phyloP scores from a whole-genome alignment of 2,797 vertebrate genomes.

The Orientallactaga sibirica region DNA sequence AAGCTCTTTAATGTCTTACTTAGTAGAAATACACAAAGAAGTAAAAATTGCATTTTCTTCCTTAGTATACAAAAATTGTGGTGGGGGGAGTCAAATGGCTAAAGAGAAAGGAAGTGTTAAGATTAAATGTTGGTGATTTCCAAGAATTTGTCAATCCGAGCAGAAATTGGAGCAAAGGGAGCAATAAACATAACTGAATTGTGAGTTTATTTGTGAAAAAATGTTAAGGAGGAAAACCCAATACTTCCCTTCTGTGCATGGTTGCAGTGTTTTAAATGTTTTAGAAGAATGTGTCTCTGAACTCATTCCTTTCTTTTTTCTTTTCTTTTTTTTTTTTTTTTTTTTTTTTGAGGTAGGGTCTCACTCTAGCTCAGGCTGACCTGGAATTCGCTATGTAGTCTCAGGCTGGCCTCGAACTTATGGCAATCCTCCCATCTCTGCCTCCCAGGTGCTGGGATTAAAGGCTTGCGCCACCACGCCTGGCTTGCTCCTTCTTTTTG shows the following conservation, averaged over 20 bases:
- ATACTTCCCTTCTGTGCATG: not conserved
- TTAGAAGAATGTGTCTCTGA: not conserved
- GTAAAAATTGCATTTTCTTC: not conserved
- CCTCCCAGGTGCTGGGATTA: too few species aligned
- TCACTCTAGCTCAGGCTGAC: too few species aligned
- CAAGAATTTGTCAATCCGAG: constrained; percentile 52
- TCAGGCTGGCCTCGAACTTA: too few species aligned
- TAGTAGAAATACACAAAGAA: constrained; percentile 16
- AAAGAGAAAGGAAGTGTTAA: constrained; percentile 24
- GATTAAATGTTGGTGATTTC: constrained; percentile 55
- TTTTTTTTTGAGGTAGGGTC: too few species aligned
- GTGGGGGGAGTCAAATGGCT: constrained; percentile 28
- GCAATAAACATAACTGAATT: not conserved
- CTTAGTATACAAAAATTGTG: not conserved
- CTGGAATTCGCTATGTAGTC: too few species aligned
- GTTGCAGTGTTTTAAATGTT: not conserved
- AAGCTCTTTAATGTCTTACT: too few species aligned
- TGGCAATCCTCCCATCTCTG: too few species aligned
- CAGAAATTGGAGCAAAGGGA: constrained; percentile 1
- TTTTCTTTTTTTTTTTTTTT: too few species aligned
- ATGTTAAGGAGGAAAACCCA: not conserved
- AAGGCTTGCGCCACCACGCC: too few species aligned
- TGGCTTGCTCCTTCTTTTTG: constrained; percentile 3
- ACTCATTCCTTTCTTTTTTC: not conserved
- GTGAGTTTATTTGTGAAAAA: constrained; percentile 31